Conservation (phyloP, 2,888 invertebrate genomes). For the Chrysotoxum bicinctum region DNA sequence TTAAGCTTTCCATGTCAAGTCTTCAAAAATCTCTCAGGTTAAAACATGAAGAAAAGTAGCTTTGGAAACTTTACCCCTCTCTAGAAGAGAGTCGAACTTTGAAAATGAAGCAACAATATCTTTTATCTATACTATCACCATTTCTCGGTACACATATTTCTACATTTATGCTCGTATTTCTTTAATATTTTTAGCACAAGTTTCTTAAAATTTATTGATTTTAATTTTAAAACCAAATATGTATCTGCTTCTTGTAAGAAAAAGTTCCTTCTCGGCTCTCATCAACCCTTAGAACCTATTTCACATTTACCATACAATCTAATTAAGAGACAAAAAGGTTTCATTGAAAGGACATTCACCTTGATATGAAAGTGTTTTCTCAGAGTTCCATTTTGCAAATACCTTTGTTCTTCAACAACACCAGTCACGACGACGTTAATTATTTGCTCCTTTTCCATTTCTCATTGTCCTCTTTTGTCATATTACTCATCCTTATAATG, state of each 20-base stretch:
- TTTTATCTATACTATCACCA: too few relatives aligned
- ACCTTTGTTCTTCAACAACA: constrained; percentile 7
- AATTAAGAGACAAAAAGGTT: constrained; percentile 2
- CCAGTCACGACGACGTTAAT: neutral
- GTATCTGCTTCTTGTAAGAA: neutral
- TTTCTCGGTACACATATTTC: too few relatives aligned
- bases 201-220: too few relatives aligned
- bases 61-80: too few relatives aligned
- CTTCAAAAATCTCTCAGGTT: too few relatives aligned
- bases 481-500: constrained; percentile 5
- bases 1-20: too few relatives aligned
- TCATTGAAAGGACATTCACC: constrained; percentile 15
- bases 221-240: too few relatives aligned
- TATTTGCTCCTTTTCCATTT: constrained; percentile 25
- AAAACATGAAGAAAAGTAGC: too few relatives aligned
- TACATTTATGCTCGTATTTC: too few relatives aligned
- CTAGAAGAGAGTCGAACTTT: too few relatives aligned
- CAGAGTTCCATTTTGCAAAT: neutral
- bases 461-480: neutral
- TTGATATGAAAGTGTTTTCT: constrained; percentile 11
- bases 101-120: too few relatives aligned
- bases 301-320: neutral
- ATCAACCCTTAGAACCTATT: neutral
- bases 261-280: neutral
- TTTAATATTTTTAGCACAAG: too few relatives aligned